Conservation (phyloP, 2,888 invertebrate genomes). For the Ypsolopha sequella region DNA sequence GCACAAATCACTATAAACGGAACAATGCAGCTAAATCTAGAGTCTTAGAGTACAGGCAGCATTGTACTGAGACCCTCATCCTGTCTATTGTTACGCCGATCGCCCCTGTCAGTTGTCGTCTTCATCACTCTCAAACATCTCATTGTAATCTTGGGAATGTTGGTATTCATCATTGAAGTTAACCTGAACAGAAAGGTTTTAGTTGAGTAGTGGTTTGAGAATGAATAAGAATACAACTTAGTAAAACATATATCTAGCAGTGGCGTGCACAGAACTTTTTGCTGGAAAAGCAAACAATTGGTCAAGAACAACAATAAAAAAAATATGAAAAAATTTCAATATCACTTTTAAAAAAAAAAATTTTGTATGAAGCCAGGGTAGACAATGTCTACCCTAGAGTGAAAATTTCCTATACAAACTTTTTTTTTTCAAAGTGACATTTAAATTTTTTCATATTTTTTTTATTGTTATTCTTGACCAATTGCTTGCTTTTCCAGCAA, state of each 20-base stretch:
- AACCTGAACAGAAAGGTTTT: constrained; percentile 42
- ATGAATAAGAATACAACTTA: constrained; percentile 51
- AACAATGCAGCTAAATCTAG: neutral
- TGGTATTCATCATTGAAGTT: constrained; percentile 55
- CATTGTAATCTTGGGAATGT: constrained; percentile 57
- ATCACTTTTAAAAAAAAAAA: too few species aligned
- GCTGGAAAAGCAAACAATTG: too few species aligned
- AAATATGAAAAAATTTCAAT: too few species aligned
- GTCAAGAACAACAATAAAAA: too few species aligned
- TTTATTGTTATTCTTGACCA: too few species aligned
- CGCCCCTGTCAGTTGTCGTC: constrained; percentile 49
- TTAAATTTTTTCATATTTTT: too few species aligned
- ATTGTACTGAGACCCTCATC: neutral
- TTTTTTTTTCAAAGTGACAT: too few species aligned
- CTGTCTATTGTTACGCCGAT: neutral
- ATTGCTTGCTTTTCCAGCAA: too few species aligned
- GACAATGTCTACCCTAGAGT: too few species aligned
- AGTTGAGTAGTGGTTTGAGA: constrained; percentile 33
- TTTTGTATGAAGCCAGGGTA: too few species aligned
- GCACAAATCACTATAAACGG: neutral
- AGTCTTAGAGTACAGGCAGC: neutral
- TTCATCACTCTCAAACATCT: constrained; percentile 66
- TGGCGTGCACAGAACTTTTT: too few species aligned
- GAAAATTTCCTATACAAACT: too few species aligned
- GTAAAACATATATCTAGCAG: neutral